These are phyloP conservation scores for Hydrolagus affinis DNA, from an alignment of 2,113 vertebrate genomes.

Conservation along the genomic window DNA sequence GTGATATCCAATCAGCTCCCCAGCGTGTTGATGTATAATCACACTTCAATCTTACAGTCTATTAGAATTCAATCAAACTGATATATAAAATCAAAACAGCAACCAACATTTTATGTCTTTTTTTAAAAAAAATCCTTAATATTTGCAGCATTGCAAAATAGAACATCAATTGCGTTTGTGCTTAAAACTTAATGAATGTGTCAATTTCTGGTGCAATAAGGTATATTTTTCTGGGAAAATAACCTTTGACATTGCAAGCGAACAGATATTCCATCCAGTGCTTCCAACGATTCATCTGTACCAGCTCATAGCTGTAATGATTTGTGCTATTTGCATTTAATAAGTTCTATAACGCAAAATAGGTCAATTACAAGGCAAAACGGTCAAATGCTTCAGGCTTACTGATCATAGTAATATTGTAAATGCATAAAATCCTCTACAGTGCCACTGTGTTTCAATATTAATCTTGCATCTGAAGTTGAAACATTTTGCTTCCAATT, in stretches of 20 bases:
- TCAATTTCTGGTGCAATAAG: not conserved
- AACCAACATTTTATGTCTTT: not conserved
- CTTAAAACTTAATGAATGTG: not conserved
- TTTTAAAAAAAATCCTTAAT: not conserved
- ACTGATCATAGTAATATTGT: not conserved
- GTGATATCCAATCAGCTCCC: too few species aligned
- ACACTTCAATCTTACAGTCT: too few species aligned
- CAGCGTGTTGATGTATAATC: too few species aligned
- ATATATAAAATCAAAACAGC: not conserved
- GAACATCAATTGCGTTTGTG: not conserved
- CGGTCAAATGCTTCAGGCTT: too few species aligned
- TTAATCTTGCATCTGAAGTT: not conserved
- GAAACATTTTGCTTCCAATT: not conserved
- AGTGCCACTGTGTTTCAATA: not conserved
- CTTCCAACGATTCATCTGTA: not conserved
- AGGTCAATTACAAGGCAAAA: not conserved
- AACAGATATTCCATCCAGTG: not conserved
- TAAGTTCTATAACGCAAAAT: not conserved
- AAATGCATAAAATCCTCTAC: not conserved
- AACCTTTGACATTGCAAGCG: not conserved
- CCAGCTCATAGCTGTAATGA: not conserved
- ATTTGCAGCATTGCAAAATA: not conserved
- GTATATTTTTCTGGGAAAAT: not conserved
- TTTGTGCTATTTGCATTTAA: not conserved
- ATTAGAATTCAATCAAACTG: not conserved